Evolutionary conservation across 2,888 invertebrate species (phyloP).

Genomic region (Plebejus anna): DNA sequence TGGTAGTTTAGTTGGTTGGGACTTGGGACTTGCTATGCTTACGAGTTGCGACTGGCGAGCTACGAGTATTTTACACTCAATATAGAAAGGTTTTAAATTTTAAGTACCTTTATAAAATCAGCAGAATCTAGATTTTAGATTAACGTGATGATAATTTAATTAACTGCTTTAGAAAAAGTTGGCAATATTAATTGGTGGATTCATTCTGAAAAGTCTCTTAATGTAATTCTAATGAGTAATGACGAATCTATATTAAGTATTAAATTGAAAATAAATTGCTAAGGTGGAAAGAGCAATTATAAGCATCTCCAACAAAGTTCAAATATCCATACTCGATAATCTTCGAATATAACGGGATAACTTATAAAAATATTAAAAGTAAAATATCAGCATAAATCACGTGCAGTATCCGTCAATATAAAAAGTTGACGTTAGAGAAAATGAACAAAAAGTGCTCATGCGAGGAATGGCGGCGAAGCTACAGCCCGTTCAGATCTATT

Average conservation of each 20-base stretch:
- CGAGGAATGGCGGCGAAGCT: conserved; percentile 64
- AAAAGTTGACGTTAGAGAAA: conserved; percentile 41
- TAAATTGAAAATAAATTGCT: background rate
- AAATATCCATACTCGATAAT: background rate
- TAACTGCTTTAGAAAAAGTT: too few relatives aligned
- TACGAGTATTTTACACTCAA: too few relatives aligned
- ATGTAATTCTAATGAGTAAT: too few relatives aligned
- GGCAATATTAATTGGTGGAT: too few relatives aligned
- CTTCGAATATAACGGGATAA: background rate
- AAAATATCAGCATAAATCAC: conserved; percentile 32
- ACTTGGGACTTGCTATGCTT: background rate
- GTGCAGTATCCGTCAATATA: conserved; percentile 36
- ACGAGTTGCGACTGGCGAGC: background rate
- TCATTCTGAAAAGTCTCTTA: too few relatives aligned
- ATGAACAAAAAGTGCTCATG: conserved; percentile 63
- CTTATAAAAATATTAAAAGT: conserved; percentile 14
- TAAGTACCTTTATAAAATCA: too few relatives aligned
- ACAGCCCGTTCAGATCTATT: background rate
- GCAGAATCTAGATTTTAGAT: too few relatives aligned
- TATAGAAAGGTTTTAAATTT: too few relatives aligned
- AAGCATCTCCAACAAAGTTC: background rate
- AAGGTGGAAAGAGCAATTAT: background rate
- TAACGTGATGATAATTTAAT: too few relatives aligned
- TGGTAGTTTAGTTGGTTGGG: background rate
- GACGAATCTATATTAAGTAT: too few relatives aligned